These are phyloP conservation scores for Diorhabda elongata DNA, from an alignment of 1,140 invertebrate species.

Conservation along the genomic window DNA sequence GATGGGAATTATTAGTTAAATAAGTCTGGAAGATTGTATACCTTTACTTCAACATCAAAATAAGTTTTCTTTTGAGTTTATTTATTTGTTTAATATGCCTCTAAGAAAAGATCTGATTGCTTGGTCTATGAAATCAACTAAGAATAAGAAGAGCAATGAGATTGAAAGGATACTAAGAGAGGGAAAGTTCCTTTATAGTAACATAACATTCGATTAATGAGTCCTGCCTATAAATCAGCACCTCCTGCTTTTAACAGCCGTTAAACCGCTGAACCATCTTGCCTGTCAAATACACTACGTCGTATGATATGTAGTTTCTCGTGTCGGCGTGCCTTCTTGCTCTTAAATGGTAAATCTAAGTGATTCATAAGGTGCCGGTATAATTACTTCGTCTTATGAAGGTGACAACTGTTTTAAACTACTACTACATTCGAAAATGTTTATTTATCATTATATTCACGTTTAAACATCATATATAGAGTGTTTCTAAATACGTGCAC, in stretches of 20 bases:
- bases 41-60: too few relatives aligned
- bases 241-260: constrained; percentile 16
- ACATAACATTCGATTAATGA: constrained; percentile 15
- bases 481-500: too few relatives aligned
- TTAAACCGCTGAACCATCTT: constrained; percentile 17
- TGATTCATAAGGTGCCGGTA: not conserved
- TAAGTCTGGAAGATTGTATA: too few relatives aligned
- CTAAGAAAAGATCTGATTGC: too few relatives aligned
- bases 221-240: constrained; percentile 19
- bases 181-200: constrained; percentile 8
- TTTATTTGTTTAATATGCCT: too few relatives aligned
- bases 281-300: constrained; percentile 14
- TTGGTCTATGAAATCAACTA: constrained; percentile 5
- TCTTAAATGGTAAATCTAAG: not conserved
- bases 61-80: too few relatives aligned
- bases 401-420: not conserved
- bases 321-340: constrained; percentile 11
- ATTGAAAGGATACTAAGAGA: not conserved
- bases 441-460: too few relatives aligned
- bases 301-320: constrained; percentile 18
- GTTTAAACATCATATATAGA: too few relatives aligned
- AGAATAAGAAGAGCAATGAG: constrained; percentile 11
- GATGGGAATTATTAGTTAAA: not conserved
- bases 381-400: not conserved
- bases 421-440: not conserved